Evolutionary conservation across 2,888 invertebrate genomes (phyloP).

Genomic region (Thumatha senex): DNA sequence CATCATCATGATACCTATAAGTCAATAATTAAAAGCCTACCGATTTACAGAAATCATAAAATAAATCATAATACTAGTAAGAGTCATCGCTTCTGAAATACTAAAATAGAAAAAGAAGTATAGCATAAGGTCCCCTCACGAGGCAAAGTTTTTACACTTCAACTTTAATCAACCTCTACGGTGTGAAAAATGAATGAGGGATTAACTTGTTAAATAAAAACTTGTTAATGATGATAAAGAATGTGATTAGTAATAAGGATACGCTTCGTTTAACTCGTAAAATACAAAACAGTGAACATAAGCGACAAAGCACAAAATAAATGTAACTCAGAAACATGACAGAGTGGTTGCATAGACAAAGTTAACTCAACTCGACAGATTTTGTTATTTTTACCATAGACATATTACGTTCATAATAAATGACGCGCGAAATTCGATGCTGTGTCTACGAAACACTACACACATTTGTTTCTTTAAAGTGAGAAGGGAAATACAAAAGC

Average conservation of each 20-base stretch:
- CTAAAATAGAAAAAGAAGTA: too few species aligned
- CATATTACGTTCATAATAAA: background rate
- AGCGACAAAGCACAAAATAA: background rate
- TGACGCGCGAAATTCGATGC: background rate
- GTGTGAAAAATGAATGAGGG: background rate
- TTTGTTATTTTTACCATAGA: too few species aligned
- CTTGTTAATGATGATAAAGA: background rate
- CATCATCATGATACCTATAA: too few species aligned
- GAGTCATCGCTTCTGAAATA: too few species aligned
- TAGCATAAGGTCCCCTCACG: too few species aligned
- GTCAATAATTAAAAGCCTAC: too few species aligned
- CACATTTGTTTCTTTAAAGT: too few species aligned
- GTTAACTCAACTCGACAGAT: background rate
- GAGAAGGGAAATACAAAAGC: background rate
- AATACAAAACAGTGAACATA: slow-evolving; percentile 6
- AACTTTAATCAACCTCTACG: background rate
- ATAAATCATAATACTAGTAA: too few species aligned
- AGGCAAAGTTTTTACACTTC: too few species aligned
- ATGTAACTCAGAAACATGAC: background rate
- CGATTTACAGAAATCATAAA: too few species aligned
- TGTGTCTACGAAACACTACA: background rate
- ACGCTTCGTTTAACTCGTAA: slow-evolving; percentile 8
- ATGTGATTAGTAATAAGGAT: slow-evolving; percentile 8
- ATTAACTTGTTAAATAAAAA: background rate
- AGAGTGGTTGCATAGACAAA: slow-evolving; percentile 3